Percentiles rank a stretch among this genome's conserved stretches.
Conservation (phyloP, 1,140 invertebrate species). For the Formica selysi region DNA sequence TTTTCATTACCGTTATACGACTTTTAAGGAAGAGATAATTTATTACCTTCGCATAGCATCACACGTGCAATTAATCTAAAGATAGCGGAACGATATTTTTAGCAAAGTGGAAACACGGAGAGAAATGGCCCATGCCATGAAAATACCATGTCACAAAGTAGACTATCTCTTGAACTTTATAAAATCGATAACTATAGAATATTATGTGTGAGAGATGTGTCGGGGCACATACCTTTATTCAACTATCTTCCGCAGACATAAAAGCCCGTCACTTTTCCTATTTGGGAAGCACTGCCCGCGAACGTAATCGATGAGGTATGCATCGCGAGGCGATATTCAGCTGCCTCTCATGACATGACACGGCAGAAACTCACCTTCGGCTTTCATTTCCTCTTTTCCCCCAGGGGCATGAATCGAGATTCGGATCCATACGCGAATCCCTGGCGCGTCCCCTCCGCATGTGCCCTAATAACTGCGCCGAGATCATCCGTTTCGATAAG, state of each 20-base stretch:
- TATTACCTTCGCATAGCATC: neutral
- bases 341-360: constrained; percentile 54
- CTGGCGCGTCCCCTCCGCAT: neutral
- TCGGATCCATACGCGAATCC: constrained; percentile 26
- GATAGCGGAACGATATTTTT: neutral
- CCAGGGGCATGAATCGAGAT: constrained; percentile 28
- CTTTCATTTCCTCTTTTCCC: constrained; percentile 62
- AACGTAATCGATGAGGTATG: constrained; percentile 57
- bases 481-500: constrained; percentile 44
- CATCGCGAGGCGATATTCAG: constrained; percentile 46
- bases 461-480: constrained; percentile 54
- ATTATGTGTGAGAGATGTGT: constrained; percentile 7
- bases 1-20: neutral
- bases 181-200: constrained; percentile 39
- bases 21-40: neutral
- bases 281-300: constrained; percentile 39
- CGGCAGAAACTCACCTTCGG: constrained; percentile 56
- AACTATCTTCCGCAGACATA: neutral
- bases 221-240: neutral
- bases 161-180: constrained; percentile 13
- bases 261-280: constrained; percentile 4
- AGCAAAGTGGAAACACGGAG: neutral
- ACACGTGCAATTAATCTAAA: neutral
- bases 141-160: neutral
- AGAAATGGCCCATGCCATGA: neutral